Evolutionary conservation across 1,140 invertebrate species (phyloP), one percentile per base, ranked within the genome.

Genomic region (Battus philenor): DNA sequence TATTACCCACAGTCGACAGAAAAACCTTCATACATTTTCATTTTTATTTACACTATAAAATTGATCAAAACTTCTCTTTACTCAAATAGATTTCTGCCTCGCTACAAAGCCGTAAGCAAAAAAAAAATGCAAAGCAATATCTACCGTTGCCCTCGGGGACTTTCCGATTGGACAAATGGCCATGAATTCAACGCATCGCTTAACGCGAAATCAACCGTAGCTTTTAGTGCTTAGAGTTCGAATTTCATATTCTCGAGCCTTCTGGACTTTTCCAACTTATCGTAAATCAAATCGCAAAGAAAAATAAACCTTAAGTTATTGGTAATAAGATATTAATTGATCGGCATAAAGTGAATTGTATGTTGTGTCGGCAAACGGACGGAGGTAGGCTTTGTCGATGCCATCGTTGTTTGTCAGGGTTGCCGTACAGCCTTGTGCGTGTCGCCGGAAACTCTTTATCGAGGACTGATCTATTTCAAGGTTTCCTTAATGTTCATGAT

Each of bases 91-190:
- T 65, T 67, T 57, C 52, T 9, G 26, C 49, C 13, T 12, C 38
- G 47, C 54, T 29, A 61, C 50, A 65, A 65, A 54, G 44, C 52
- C 36, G 47, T 44, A 44, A 30, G 50, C 46, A 59, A 66, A 68
- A n/a, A n/a, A 68, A 65, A 57, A 57, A 54, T 54, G 39, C 56
- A 53, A 53, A 50, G 59, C 63, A 71, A 63, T 71, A 71, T 66
- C 50, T 54, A 55, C 50, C 56, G 62, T 54, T 51, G 52, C 64
- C 61, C 66, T 56, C 44, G 54, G 59, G 59, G 59, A 50, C 50
- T 63, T 59, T 47, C 52, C 44, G 51, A 63, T 66, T 63, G 50
- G 58, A 63, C 59, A 59, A 50, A 47, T 64, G 54, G 51, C 57
- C 50, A 55, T 58, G 51, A 62, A 54, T 44, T 46, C 55, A 59